Conservation (phyloP, 2,113 vertebrate genomes). For the Strigops habroptila region DNA sequence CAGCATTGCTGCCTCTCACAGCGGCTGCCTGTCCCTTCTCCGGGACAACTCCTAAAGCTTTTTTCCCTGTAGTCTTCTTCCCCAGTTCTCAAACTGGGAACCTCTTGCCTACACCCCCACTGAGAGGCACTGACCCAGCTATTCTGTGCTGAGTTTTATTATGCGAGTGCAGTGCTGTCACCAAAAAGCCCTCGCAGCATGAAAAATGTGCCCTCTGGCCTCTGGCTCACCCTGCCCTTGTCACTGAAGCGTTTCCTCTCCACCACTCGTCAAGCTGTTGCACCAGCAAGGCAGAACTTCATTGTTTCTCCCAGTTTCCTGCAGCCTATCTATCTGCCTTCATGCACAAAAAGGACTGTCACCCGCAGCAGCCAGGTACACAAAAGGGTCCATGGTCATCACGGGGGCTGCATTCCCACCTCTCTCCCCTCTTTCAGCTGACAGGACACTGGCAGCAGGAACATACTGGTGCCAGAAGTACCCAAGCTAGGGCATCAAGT, state of each 20-base stretch:
- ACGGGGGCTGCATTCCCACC: fast-evolving
- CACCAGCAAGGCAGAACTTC: background rate
- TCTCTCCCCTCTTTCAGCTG: background rate
- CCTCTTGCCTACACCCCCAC: background rate
- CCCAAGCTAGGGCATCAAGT: background rate
- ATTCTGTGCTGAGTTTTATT: background rate
- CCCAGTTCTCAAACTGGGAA: background rate
- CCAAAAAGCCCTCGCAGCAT: background rate
- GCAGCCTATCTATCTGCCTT: background rate
- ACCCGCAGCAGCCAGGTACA: background rate
- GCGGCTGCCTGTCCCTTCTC: background rate
- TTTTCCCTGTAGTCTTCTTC: background rate
- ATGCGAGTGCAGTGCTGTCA: background rate
- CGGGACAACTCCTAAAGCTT: background rate
- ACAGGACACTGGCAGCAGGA: fast-evolving
- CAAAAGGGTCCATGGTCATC: background rate
- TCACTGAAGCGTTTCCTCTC: background rate
- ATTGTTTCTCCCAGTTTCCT: background rate
- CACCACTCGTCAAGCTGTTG: background rate
- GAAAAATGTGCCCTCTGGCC: background rate
- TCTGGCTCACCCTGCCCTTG: background rate
- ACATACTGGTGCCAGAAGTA: background rate
- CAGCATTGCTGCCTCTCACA: background rate
- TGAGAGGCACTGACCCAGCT: background rate
- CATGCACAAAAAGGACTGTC: fast-evolving